These are phyloP conservation scores for Brachylomia viminalis DNA, from an alignment of 2,888 invertebrate genomes.

Conservation along the genomic window DNA sequence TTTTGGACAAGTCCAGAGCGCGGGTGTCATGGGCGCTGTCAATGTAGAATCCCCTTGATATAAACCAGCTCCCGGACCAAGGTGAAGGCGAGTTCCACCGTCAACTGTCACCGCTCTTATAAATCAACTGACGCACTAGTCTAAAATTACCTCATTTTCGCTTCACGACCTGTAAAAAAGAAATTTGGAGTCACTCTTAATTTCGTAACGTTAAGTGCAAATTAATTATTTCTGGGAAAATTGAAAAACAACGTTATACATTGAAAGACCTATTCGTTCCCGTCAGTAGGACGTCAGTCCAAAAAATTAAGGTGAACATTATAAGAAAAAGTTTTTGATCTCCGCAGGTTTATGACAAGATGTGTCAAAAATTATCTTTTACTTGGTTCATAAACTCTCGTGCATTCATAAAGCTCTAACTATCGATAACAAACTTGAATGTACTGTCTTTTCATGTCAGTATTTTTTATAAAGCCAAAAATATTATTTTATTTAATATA, in stretches of 20 bases:
- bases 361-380: constrained; percentile 32
- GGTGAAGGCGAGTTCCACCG: constrained; percentile 86
- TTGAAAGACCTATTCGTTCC: constrained; percentile 50
- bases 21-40: constrained; percentile 86
- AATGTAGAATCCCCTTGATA: constrained; percentile 82
- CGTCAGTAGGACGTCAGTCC: constrained; percentile 53
- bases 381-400: constrained; percentile 45
- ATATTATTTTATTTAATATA: constrained; percentile 38
- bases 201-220: constrained; percentile 55
- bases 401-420: constrained; percentile 30
- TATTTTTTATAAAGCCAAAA: constrained; percentile 29
- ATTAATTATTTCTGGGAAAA: constrained; percentile 54
- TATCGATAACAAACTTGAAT: constrained; percentile 56
- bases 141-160: constrained; percentile 63
- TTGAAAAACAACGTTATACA: constrained; percentile 39
- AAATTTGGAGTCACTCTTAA: constrained; percentile 50
- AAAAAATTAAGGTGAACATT: constrained; percentile 55
- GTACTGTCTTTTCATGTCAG: constrained; percentile 39
- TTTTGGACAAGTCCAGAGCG: constrained; percentile 80
- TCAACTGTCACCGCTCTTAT: constrained; percentile 82
- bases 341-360: constrained; percentile 59
- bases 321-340: constrained; percentile 63
- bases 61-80: constrained; percentile 84
- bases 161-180: constrained; percentile 50
- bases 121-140: constrained; percentile 81